Evolutionary conservation across 2,797 vertebrate genomes (phyloP).

Genomic region (Artibeus lituratus): DNA sequence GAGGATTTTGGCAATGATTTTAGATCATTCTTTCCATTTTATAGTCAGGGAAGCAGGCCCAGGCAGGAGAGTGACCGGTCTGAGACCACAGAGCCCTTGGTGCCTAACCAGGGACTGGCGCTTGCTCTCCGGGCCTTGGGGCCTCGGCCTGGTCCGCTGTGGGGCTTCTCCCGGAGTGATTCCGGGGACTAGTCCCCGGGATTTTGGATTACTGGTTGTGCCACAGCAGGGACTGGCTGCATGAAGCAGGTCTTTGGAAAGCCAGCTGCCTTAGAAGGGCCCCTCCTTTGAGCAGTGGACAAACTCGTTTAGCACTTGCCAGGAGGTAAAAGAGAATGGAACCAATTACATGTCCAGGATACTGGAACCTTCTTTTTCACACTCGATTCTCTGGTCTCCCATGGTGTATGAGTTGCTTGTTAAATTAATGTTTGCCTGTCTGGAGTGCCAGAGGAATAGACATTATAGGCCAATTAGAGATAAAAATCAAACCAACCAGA

Average conservation of each 20-base stretch:
- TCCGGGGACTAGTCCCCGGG: neutral
- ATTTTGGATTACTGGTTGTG: neutral
- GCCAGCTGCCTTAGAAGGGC: neutral
- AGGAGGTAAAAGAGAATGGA: slow-evolving; percentile 57
- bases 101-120: neutral
- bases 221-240: neutral
- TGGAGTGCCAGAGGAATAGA: slow-evolving; percentile 71
- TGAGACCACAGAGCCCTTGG: neutral
- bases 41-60: neutral
- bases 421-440: slow-evolving; percentile 81
- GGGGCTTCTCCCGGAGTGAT: neutral
- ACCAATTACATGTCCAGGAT: slow-evolving; percentile 56
- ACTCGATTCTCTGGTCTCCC: slow-evolving; percentile 63
- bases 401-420: slow-evolving; percentile 75
- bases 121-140: neutral
- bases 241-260: neutral
- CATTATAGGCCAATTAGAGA: slow-evolving; percentile 83
- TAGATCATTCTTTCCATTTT: neutral
- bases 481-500: slow-evolving; percentile 82
- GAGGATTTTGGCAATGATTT: neutral
- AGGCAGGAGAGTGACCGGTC: neutral
- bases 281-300: neutral
- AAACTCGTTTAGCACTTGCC: slow-evolving; percentile 59
- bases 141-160: neutral
- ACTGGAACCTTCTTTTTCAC: slow-evolving; percentile 59